Evolutionary conservation across 1,140 invertebrate genomes (phyloP).

Genomic region (Phenacoccus solenopsis): DNA sequence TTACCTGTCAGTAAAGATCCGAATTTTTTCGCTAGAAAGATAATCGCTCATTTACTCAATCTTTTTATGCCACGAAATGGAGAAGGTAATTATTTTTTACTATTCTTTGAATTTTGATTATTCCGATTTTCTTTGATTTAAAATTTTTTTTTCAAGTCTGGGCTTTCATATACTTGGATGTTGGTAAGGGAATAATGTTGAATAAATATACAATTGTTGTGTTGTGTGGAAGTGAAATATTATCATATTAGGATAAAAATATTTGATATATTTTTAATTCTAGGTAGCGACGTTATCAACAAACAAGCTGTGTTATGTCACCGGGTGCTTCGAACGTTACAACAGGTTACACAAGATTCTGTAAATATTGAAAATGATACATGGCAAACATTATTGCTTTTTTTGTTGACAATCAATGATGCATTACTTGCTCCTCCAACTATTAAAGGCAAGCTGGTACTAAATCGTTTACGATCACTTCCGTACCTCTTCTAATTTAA

Average conservation of each 20-base stretch:
- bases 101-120: not conserved
- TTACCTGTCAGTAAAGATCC: slow-evolving; percentile 75
- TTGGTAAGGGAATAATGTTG: slow-evolving; percentile 21
- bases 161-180: slow-evolving; percentile 72
- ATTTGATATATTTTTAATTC: slow-evolving; percentile 25
- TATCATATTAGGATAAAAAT: no score
- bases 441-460: slow-evolving; percentile 44
- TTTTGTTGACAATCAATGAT: slow-evolving; percentile 86
- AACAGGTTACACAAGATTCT: slow-evolving; percentile 73
- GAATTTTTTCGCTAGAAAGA: slow-evolving; percentile 80
- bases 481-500: not conserved
- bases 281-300: slow-evolving; percentile 77
- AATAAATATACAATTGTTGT: no score
- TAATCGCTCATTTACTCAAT: slow-evolving; percentile 87
- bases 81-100: slow-evolving; percentile 52
- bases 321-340: slow-evolving; percentile 76
- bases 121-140: not conserved
- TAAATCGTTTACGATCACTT: not conserved
- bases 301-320: slow-evolving; percentile 91
- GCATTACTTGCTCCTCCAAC: slow-evolving; percentile 81
- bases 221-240: no score
- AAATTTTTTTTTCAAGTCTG: slow-evolving; percentile 55
- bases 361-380: slow-evolving; percentile 66
- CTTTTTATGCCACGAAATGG: slow-evolving; percentile 86
- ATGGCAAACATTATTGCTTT: slow-evolving; percentile 80